These are phyloP conservation scores for Aradophagus sp. DNA, from an alignment of 1,140 invertebrate species.

Conservation along the genomic window DNA sequence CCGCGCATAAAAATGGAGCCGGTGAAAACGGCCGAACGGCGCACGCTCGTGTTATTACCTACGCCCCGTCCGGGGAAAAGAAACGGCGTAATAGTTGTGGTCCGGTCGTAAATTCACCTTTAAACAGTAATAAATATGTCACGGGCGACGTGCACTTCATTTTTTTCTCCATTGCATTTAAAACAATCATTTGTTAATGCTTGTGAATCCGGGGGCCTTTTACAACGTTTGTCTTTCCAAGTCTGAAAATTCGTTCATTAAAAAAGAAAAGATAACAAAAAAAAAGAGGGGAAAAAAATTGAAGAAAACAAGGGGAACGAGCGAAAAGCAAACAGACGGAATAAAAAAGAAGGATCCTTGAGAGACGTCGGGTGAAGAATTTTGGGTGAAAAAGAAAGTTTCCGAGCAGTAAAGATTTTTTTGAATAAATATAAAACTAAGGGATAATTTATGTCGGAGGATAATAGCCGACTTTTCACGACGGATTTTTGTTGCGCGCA, in stretches of 20 bases:
- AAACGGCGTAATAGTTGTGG: conserved; percentile 18
- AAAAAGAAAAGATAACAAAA: too few species aligned
- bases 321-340: too few species aligned
- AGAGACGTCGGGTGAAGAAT: conserved; percentile 13
- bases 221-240: conserved; percentile 16
- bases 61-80: conserved; percentile 3
- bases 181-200: conserved; percentile 37
- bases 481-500: conserved; percentile 38
- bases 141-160: not conserved
- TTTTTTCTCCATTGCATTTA: conserved; percentile 16
- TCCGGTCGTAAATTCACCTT: conserved; percentile 37
- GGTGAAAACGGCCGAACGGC: conserved; percentile 7
- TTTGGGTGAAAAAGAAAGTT: conserved; percentile 44
- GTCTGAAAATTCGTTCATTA: too few species aligned
- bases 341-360: too few species aligned
- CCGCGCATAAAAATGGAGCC: conserved; percentile 23
- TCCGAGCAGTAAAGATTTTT: conserved; percentile 33
- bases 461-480: conserved; percentile 47
- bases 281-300: too few species aligned
- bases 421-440: conserved; percentile 43
- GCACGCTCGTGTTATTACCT: not conserved
- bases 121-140: conserved; percentile 44
- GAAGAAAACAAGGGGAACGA: too few species aligned
- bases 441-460: conserved; percentile 46
- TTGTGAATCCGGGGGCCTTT: conserved; percentile 6